Evolutionary conservation across 2,797 vertebrate genomes (phyloP).

Genomic region (Dendrocincla fuliginosa): DNA sequence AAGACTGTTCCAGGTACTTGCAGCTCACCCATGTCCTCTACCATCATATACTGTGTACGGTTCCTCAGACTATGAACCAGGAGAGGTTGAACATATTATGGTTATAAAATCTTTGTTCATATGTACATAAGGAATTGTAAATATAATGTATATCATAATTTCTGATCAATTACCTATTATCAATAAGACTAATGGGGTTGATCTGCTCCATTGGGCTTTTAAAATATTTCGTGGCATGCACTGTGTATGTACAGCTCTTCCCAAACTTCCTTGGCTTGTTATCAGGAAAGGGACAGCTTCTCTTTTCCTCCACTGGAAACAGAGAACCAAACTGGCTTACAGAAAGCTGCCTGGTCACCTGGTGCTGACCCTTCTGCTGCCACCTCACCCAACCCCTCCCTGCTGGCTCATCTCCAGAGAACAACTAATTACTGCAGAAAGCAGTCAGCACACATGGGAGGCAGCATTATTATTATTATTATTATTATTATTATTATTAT

Average conservation of each 20-base stretch:
- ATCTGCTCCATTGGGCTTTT: neutral
- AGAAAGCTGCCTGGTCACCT: neutral
- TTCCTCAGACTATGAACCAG: neutral
- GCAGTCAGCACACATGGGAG: neutral
- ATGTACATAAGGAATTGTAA: conserved; percentile 23
- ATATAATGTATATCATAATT: neutral
- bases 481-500: neutral
- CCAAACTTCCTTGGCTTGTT: neutral
- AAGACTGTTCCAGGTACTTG: neutral
- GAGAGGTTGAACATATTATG: neutral
- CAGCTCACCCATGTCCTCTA: neutral
- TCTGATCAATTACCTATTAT: neutral
- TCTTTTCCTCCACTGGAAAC: neutral
- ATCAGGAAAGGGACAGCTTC: neutral
- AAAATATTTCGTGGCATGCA: neutral
- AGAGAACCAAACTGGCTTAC: neutral
- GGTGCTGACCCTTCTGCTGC: neutral
- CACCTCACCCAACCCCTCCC: neutral
- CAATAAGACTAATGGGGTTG: neutral
- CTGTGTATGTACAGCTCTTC: neutral
- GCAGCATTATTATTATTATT: neutral
- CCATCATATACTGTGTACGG: neutral
- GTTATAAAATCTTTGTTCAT: neutral
- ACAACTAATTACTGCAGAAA: neutral
- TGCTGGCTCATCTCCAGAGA: neutral